A percentile compares a stretch with the other conserved stretches of the same genome.
phyloP scores from a whole-genome alignment of 2,797 vertebrate genomes.

The Manis pentadactyla region DNA sequence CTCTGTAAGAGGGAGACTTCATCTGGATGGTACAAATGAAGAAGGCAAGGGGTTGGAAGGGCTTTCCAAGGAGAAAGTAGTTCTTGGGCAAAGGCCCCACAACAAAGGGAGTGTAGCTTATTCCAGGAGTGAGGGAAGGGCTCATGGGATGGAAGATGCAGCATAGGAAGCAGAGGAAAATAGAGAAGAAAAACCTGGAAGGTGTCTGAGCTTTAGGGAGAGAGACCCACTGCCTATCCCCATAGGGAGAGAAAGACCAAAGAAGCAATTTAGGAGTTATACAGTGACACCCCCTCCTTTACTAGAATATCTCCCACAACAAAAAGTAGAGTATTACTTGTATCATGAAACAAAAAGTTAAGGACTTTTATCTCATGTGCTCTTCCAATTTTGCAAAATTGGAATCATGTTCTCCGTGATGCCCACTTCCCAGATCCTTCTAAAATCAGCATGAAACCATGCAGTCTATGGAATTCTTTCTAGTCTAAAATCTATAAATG shows the following conservation, averaged over 20 bases:
- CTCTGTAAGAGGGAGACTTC: background rate
- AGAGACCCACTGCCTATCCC: background rate
- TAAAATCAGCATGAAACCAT: background rate
- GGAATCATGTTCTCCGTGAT: background rate
- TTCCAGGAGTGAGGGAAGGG: background rate
- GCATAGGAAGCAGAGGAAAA: background rate
- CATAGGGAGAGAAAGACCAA: background rate
- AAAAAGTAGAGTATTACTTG: background rate
- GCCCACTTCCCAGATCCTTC: background rate
- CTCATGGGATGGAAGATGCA: too few species aligned
- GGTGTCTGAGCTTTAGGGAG: background rate
- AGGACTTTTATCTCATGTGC: background rate
- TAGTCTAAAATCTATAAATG: background rate
- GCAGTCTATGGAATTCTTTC: background rate
- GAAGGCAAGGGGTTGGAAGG: background rate
- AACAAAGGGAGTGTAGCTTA: background rate
- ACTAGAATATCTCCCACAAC: background rate
- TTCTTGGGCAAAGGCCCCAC: background rate
- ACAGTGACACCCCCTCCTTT: background rate
- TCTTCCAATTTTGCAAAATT: conserved; percentile 14
- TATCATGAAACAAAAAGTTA: background rate
- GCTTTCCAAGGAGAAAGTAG: background rate
- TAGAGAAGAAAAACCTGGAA: background rate
- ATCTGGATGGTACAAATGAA: background rate
- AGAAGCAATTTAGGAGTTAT: background rate